phyloP scores from a whole-genome alignment of 2,113 vertebrate species.

The Chrysemys picta region DNA sequence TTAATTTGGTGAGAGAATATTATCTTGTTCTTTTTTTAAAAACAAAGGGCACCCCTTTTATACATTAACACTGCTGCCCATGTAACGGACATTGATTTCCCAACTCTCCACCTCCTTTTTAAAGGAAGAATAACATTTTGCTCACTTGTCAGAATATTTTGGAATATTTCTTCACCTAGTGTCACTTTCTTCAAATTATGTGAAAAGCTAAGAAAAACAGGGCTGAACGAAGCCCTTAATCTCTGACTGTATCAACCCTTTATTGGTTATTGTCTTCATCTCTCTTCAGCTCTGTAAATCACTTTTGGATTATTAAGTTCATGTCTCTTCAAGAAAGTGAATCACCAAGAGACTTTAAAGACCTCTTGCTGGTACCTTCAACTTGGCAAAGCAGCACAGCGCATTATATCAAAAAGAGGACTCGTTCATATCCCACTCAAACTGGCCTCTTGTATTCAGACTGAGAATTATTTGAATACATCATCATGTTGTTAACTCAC shows the following conservation, averaged over 20 bases:
- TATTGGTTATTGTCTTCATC: slow-evolving; percentile 11
- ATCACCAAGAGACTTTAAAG: background rate
- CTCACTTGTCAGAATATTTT: background rate
- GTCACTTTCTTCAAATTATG: background rate
- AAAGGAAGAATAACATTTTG: background rate
- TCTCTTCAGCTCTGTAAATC: background rate
- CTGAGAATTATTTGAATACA: background rate
- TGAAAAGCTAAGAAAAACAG: background rate
- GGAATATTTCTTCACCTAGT: background rate
- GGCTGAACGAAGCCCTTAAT: background rate
- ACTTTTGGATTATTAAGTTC: slow-evolving; percentile 29
- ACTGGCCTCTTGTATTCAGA: background rate
- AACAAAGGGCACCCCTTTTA: background rate
- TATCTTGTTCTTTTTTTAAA: background rate
- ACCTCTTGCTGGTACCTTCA: background rate
- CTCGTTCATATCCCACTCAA: background rate
- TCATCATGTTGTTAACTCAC: background rate
- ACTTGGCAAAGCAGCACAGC: slow-evolving; percentile 12
- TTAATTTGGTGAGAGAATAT: no score
- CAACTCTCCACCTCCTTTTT: background rate
- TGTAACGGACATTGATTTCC: slow-evolving; percentile 28
- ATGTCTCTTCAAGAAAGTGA: background rate
- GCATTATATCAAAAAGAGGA: slow-evolving; percentile 23
- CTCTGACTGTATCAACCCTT: background rate
- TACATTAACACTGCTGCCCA: slow-evolving; percentile 40